A percentile compares a stretch with the other conserved stretches of the same genome.
Evolutionary conservation across 1,140 invertebrate species (phyloP).

Genomic region (Meteorus sp.): DNA sequence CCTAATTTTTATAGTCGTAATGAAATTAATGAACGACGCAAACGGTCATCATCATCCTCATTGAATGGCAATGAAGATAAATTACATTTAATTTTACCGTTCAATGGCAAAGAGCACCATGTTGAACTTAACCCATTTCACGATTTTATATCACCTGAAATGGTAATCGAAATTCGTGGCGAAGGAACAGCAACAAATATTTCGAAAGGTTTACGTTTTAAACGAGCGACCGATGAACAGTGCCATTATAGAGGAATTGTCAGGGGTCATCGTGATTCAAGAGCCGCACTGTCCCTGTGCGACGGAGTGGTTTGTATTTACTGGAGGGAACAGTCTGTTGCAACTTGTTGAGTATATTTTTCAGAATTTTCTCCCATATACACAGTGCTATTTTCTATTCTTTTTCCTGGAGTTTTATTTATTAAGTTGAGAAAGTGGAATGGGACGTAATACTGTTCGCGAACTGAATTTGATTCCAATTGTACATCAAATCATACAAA

Average conservation of each 20-base stretch:
- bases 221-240: slow-evolving; percentile 40
- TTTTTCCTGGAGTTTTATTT: no score
- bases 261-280: slow-evolving; percentile 55
- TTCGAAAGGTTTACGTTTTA: slow-evolving; percentile 37
- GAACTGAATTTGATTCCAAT: no score
- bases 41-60: slow-evolving; percentile 30
- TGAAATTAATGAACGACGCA: slow-evolving; percentile 34
- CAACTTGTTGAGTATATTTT: not conserved
- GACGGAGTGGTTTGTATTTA: slow-evolving; percentile 63
- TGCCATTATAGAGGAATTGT: slow-evolving; percentile 65
- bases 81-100: slow-evolving; percentile 59
- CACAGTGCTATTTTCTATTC: no score
- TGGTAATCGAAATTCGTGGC: slow-evolving; percentile 61
- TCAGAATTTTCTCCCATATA: no score
- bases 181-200: slow-evolving; percentile 37
- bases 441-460: no score
- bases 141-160: slow-evolving; percentile 60
- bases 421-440: no score
- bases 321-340: not conserved
- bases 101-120: slow-evolving; percentile 55
- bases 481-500: no score
- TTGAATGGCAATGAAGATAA: slow-evolving; percentile 33
- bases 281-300: slow-evolving; percentile 64
- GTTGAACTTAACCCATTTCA: slow-evolving; percentile 61
- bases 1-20: slow-evolving; percentile 52